Conservation (phyloP, 2,888 invertebrate species). For the Tortricodes alternella region DNA sequence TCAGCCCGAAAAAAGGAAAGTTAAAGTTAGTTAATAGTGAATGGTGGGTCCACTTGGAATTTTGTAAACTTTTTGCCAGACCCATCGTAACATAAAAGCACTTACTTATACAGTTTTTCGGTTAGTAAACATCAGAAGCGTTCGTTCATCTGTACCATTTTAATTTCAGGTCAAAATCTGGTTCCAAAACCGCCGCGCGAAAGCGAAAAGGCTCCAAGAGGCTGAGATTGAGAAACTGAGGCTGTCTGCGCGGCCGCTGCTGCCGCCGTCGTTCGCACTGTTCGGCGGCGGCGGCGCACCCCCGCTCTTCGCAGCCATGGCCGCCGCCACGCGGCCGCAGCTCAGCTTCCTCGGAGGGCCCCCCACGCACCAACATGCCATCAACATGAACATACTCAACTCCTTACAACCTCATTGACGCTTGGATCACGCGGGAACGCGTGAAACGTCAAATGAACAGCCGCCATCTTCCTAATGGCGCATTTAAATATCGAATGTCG, state of each 20-base stretch:
- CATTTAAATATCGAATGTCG: slow-evolving; percentile 5
- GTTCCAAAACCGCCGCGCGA: slow-evolving; percentile 96
- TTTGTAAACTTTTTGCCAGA: too few species aligned
- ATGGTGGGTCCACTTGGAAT: too few species aligned
- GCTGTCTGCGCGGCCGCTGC: slow-evolving; percentile 90
- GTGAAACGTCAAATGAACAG: slow-evolving; percentile 47
- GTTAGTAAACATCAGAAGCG: too few species aligned
- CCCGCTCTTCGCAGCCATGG: slow-evolving; percentile 86
- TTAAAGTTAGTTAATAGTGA: too few species aligned
- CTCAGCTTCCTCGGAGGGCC: slow-evolving; percentile 82
- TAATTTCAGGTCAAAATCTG: slow-evolving; percentile 91
- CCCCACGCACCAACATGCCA: slow-evolving; percentile 80
- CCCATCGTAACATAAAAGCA: too few species aligned
- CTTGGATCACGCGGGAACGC: slow-evolving; percentile 63
- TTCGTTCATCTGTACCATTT: slow-evolving; percentile 10
- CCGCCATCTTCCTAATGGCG: slow-evolving; percentile 56
- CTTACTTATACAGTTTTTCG: too few species aligned
- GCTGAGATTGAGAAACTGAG: slow-evolving; percentile 96
- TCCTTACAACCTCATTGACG: slow-evolving; percentile 83
- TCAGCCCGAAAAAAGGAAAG: too few species aligned
- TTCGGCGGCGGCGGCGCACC: slow-evolving; percentile 86
- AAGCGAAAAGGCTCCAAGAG: slow-evolving; percentile 98
- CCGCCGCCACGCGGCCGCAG: slow-evolving; percentile 85
- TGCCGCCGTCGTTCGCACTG: slow-evolving; percentile 88
- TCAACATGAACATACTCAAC: slow-evolving; percentile 81